Percentiles rank a stretch among this genome's conserved stretches.
phyloP scores from a whole-genome alignment of 2,888 invertebrate genomes.

The Trypoxylon attenuatum region DNA sequence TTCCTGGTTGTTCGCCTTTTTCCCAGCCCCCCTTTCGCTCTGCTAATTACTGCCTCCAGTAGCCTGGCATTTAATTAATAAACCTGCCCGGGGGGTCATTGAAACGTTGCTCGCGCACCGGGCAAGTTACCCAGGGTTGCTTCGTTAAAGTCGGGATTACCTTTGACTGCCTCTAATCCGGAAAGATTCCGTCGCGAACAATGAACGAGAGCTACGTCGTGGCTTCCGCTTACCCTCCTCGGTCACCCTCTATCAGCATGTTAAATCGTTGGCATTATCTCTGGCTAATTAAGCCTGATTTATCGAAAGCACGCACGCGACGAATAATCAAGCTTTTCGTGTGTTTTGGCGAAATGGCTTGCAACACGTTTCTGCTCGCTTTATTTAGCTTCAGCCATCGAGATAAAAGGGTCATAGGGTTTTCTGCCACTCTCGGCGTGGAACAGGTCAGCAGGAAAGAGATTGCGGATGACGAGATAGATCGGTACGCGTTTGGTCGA shows the following conservation, averaged over 20 bases:
- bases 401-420: too few relatives aligned
- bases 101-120: background rate
- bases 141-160: background rate
- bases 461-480: too few relatives aligned
- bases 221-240: background rate
- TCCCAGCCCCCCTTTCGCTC: conserved; percentile 1
- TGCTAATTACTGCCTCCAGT: conserved; percentile 28
- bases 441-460: too few relatives aligned
- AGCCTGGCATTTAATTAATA: conserved; percentile 30
- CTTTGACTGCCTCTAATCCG: background rate
- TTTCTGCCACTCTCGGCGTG: too few relatives aligned
- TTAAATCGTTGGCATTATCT: background rate
- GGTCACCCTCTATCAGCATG: background rate
- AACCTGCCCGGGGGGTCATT: background rate
- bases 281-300: background rate
- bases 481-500: too few relatives aligned
- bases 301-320: too few relatives aligned
- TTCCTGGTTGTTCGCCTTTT: background rate
- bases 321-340: too few relatives aligned
- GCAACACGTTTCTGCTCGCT: too few relatives aligned
- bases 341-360: too few relatives aligned
- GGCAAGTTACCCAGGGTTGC: too few relatives aligned
- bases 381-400: too few relatives aligned
- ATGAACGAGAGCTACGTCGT: background rate
- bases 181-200: conserved; percentile 1